Evolutionary conservation across 2,888 invertebrate genomes (phyloP), one percentile per base, ranked within the genome.

Genomic region (Thysanoteuthis rhombus): DNA sequence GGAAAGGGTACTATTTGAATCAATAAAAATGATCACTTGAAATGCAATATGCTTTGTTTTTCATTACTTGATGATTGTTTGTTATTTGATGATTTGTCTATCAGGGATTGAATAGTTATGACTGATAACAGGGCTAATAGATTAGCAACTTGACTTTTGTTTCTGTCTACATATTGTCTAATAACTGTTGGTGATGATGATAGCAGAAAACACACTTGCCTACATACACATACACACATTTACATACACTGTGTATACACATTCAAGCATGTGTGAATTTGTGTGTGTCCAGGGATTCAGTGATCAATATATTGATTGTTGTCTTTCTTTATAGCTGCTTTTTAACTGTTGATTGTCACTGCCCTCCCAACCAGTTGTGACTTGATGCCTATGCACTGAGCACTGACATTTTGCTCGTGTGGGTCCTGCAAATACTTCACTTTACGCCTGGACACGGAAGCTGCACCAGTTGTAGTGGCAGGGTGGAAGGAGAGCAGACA

Each of bases 241-340:
- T 22, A 90, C 40, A 28, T 38, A 90, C 40, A 40, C 40, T 90
- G 32, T 40, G 25, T 42, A 90, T 38, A 32, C 40, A 90, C 40
- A 90, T 90, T 32, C 42, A 22, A 8, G 90, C 42, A 42, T 39
- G 90, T 39, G 39, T 90, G 28, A 16, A 39, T 90, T 28, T 90
- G 38, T 42, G 75, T 75, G 75, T 75, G 75, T 75, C 75, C 75
- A 75, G 75, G 75, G 75, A 75, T n/a, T n/a, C 16, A 12, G n/a
- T 75, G 75, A 75, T 75, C 75, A 75, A 75, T 75, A 75, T 75
- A 75, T 75, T 75, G 75, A 75, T 75, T 75, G 75, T 75, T 75
- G n/a, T 75, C 75, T n/a, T 75, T 36, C 36, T n/a, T 75, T 75
- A n/a, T n/a, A 36, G n/a, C n/a, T 75, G 75, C 75, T 75, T 75